Conservation (phyloP, 2,888 invertebrate species). For the Caenorhabditis doughertyi region DNA sequence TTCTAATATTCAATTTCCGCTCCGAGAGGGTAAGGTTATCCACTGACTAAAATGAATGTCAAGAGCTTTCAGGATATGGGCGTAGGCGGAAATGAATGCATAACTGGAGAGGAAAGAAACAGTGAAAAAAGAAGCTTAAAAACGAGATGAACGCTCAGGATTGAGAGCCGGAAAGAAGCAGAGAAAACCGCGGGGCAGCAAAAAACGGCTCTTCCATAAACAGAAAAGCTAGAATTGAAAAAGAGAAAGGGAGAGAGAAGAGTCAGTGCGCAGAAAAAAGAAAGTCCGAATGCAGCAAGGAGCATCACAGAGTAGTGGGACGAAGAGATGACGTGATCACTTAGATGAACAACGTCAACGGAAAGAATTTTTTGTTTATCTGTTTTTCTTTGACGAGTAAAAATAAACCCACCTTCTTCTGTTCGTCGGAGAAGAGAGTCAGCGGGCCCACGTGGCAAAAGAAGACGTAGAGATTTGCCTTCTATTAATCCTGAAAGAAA, state of each 20-base stretch:
- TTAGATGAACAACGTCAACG: conserved; percentile 27
- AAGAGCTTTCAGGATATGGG: conserved; percentile 12
- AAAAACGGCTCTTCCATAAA: conserved; percentile 41
- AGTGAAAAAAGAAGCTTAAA: conserved; percentile 23
- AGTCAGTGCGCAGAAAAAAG: not conserved
- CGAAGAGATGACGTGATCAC: conserved; percentile 31
- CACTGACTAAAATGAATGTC: conserved; percentile 27
- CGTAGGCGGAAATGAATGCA: conserved; percentile 39
- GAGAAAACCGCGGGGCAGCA: conserved; percentile 3
- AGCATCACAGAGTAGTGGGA: conserved; percentile 11
- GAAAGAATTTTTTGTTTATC: not conserved
- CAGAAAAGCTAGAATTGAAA: conserved; percentile 7
- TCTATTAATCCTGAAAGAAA: not conserved
- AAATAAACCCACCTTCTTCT: conserved; percentile 20
- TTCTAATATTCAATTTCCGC: not conserved
- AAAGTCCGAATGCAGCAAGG: conserved; percentile 3
- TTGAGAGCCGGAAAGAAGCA: conserved; percentile 14
- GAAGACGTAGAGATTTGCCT: not conserved
- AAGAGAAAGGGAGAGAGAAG: conserved; percentile 2
- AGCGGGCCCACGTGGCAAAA: conserved; percentile 3
- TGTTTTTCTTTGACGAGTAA: not conserved
- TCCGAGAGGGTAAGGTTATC: not conserved
- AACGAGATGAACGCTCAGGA: not conserved
- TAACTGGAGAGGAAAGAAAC: conserved; percentile 6
- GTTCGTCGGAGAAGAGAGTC: conserved; percentile 12